A percentile compares a stretch with the other conserved stretches of the same genome.
Evolutionary conservation across 2,888 invertebrate genomes (phyloP).

Genomic region (Leptinotarsa juncta): DNA sequence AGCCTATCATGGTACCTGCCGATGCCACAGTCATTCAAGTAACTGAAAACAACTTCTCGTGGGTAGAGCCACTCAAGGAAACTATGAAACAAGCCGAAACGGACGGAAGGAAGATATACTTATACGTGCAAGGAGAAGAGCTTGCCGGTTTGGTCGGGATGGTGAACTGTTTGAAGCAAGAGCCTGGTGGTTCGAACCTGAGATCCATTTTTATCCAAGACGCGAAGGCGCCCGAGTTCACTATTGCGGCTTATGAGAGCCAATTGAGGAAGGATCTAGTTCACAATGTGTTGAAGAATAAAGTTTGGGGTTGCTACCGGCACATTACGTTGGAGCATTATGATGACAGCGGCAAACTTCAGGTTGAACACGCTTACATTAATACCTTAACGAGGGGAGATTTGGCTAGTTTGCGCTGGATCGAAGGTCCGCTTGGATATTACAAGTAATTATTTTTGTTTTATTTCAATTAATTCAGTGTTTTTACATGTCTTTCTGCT

Average conservation of each 20-base stretch:
- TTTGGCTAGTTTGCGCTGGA: conserved; percentile 91
- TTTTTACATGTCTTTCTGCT: conserved; percentile 30
- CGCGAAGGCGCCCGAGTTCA: conserved; percentile 72
- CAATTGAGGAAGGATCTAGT: conserved; percentile 83
- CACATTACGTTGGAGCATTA: conserved; percentile 77
- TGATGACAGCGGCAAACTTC: conserved; percentile 63
- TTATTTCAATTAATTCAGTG: not conserved
- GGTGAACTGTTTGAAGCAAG: conserved; percentile 89
- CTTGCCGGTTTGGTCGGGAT: conserved; percentile 87
- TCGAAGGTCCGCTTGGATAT: conserved; percentile 84
- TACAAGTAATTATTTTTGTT: conserved; percentile 65
- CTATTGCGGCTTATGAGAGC: conserved; percentile 70
- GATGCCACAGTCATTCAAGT: conserved; percentile 72
- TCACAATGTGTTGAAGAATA: conserved; percentile 85
- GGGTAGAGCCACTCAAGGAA: conserved; percentile 85
- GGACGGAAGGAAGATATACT: conserved; percentile 72
- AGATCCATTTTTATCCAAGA: conserved; percentile 80
- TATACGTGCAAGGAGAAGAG: conserved; percentile 78
- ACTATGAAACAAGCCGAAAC: conserved; percentile 76
- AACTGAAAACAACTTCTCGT: conserved; percentile 77
- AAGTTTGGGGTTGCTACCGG: conserved; percentile 88
- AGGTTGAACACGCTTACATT: conserved; percentile 93
- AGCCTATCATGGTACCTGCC: conserved; percentile 62
- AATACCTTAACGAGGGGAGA: conserved; percentile 94
- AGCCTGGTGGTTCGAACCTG: conserved; percentile 84